A percentile compares a stretch with the other conserved stretches of the same genome.
Conservation (phyloP, 2,888 invertebrate genomes). For the Papilio gigon region DNA sequence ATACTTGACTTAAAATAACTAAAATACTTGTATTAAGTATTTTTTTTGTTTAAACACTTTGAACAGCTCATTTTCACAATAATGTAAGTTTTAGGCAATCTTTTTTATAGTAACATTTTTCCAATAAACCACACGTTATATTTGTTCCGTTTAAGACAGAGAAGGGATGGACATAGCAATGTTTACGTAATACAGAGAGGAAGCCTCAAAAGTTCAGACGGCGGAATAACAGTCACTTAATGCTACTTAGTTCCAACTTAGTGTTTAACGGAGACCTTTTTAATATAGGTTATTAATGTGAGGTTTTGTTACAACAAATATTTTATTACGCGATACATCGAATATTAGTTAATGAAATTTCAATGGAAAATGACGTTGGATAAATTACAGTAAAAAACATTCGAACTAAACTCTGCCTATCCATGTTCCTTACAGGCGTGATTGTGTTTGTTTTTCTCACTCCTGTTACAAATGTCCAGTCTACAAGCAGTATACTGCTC, state of each 20-base stretch:
- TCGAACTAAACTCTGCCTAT: background rate
- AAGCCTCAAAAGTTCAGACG: constrained; percentile 24
- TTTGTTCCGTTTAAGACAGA: background rate
- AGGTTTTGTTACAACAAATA: background rate
- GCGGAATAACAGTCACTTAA: constrained; percentile 18
- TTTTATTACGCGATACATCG: background rate
- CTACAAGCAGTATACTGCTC: background rate
- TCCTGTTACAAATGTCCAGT: background rate
- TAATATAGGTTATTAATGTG: constrained; percentile 25
- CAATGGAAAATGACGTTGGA: background rate
- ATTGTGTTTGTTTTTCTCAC: background rate
- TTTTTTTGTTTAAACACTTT: too few relatives aligned
- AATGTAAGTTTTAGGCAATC: too few relatives aligned
- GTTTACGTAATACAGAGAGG: constrained; percentile 30
- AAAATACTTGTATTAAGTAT: too few relatives aligned
- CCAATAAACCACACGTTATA: too few relatives aligned
- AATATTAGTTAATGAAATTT: background rate
- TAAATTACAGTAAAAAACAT: background rate
- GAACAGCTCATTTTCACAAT: too few relatives aligned
- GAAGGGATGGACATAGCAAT: constrained; percentile 5
- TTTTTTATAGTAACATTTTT: too few relatives aligned
- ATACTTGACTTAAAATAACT: too few relatives aligned
- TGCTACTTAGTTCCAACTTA: constrained; percentile 12
- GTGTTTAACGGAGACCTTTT: constrained; percentile 25
- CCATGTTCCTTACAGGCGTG: background rate